phyloP scores from a whole-genome alignment of 92 coral and sea anemone species.

The Palythoa caribaeorum region DNA sequence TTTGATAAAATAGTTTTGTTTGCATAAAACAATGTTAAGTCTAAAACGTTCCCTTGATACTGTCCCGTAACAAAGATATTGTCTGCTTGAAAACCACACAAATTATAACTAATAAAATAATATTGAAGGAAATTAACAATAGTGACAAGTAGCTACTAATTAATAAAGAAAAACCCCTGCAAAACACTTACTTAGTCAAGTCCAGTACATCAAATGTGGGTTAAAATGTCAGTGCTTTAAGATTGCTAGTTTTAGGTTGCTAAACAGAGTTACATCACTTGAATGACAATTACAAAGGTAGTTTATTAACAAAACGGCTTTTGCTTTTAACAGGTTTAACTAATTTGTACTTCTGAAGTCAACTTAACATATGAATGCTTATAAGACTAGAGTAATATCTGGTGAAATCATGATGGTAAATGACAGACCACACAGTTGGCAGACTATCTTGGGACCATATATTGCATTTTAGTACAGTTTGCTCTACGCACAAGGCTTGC shows the following conservation, averaged over 20 bases:
- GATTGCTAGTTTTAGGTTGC: not conserved
- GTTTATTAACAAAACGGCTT: slow-evolving; percentile 6
- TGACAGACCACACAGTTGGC: not conserved
- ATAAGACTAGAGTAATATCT: slow-evolving; percentile 33
- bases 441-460: slow-evolving; percentile 6
- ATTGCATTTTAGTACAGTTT: slow-evolving; percentile 13
- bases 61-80: not conserved
- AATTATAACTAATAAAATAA: not conserved
- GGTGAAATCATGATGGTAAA: not conserved
- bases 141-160: not conserved
- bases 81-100: slow-evolving; percentile 4
- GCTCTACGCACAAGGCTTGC: slow-evolving; percentile 13
- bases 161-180: not conserved
- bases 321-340: slow-evolving; percentile 1
- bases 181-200: not conserved
- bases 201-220: not conserved
- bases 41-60: not conserved
- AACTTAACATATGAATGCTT: slow-evolving; percentile 17
- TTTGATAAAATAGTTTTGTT: not conserved
- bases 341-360: not conserved
- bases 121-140: not conserved
- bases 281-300: not conserved
- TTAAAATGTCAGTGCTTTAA: not conserved
- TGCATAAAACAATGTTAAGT: not conserved
- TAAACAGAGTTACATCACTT: not conserved